These are phyloP conservation scores for Lepeophtheirus nordmannii DNA, from an alignment of 2,888 invertebrate genomes.

Conservation along the genomic window DNA sequence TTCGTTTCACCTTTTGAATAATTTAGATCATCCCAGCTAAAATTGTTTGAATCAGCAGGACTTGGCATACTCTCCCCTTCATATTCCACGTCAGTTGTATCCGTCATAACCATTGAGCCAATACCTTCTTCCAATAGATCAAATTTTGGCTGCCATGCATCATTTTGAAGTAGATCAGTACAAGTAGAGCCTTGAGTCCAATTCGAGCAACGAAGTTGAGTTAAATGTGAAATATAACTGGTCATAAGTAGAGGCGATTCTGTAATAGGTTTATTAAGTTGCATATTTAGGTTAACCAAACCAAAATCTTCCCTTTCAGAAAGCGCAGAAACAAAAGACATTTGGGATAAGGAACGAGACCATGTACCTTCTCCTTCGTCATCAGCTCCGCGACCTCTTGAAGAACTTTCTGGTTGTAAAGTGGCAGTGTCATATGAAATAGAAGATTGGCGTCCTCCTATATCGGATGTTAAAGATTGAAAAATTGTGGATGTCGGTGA, in stretches of 20 bases:
- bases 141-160: conserved; percentile 46
- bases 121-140: conserved; percentile 50
- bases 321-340: conserved; percentile 56
- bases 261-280: conserved; percentile 75
- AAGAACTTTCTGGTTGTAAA: conserved; percentile 20
- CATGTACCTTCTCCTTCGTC: conserved; percentile 27
- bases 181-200: conserved; percentile 2
- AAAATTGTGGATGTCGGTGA: too few species aligned
- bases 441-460: background rate
- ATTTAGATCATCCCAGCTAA: conserved; percentile 39
- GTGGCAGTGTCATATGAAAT: conserved; percentile 25
- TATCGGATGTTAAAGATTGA: too few species aligned
- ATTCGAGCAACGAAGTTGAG: conserved; percentile 57
- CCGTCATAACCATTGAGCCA: conserved; percentile 48
- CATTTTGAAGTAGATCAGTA: conserved; percentile 44
- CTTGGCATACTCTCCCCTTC: conserved; percentile 33
- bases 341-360: conserved; percentile 30
- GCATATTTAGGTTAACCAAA: conserved; percentile 80
- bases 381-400: conserved; percentile 20
- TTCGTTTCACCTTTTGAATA: background rate
- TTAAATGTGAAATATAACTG: conserved; percentile 78
- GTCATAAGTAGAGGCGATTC: conserved; percentile 88
- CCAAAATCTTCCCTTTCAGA: conserved; percentile 85
- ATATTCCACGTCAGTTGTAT: conserved; percentile 24
- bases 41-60: conserved; percentile 45